phyloP scores from a whole-genome alignment of 1,140 invertebrate species.

The Apis dorsata region DNA sequence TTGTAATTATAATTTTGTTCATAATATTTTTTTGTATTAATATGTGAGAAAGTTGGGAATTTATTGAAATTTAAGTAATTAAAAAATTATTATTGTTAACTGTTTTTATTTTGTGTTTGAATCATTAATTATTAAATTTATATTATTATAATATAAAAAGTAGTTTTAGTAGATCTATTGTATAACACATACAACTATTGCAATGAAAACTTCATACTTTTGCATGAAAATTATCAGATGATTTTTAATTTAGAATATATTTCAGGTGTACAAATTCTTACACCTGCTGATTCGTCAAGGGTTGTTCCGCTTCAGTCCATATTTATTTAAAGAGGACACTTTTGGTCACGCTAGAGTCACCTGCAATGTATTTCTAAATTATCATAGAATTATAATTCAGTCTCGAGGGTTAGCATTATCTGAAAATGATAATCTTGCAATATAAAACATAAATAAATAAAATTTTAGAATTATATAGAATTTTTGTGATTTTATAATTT shows the following conservation, averaged over 20 bases:
- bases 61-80: too few relatives aligned
- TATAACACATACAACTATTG: not conserved
- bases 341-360: conserved; percentile 10
- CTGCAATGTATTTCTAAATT: conserved; percentile 14
- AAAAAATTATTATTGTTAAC: too few relatives aligned
- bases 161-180: not conserved
- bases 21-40: too few relatives aligned
- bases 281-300: conserved; percentile 28
- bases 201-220: conserved; percentile 3
- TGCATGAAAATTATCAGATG: conserved; percentile 19
- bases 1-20: too few relatives aligned
- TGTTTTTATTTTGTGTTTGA: too few relatives aligned
- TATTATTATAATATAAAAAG: too few relatives aligned
- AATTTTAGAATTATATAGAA: not conserved
- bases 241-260: not conserved
- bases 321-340: conserved; percentile 19
- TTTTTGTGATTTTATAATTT: too few relatives aligned
- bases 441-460: not conserved
- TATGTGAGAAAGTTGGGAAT: too few relatives aligned
- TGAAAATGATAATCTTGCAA: conserved; percentile 10
- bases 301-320: conserved; percentile 25
- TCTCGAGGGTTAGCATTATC: conserved; percentile 11
- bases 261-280: not conserved
- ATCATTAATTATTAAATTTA: too few relatives aligned
- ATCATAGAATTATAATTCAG: conserved; percentile 37